Base-by-base conservation (phyloP, 2,113 vertebrate genomes). In the Cavia porcellus region DNA sequence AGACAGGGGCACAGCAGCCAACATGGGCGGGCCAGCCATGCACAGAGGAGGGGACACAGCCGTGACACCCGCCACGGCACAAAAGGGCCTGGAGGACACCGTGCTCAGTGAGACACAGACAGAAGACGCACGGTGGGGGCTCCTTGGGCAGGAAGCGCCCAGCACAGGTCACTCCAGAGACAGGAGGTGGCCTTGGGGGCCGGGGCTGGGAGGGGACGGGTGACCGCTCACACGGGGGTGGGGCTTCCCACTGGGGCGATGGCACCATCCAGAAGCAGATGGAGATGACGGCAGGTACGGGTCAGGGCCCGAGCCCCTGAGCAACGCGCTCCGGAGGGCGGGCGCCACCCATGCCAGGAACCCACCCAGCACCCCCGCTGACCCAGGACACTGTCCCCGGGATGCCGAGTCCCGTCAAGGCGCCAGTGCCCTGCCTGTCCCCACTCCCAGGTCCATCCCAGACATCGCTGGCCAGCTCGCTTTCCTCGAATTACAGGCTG, bases 241-340 rank as follows among this genome's bases (percentile, higher is more conserved):
- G 38, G 72, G 11, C 22, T 13, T 25, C 24, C 24, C 13, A 5
- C 13, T 45, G 72, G 24, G 24, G 22, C 42, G 14, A 28, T 0
- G 20, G 10, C 13, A 24, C 38, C 38, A 45, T 5, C 19, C 25
- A 22, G 38, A 25, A 42, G 20, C 42, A 11, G 42, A 75, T 45
- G 72, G 24, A 75, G 22, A 24, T 10, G 11, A 75, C 3, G 42
- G 24, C 72, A 75, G 42, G 24, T 42, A 75, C 11, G 4, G 12
- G 12, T 13, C 38, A 13, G 72, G 0, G 24, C 72, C 9, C 2
- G 17, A 42, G 70, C 70, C 17, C n/a, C 25, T 3, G 7, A n/a
- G 38, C 24, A 22, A 45, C 4, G 7, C 4, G 4, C 72, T 45
- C 4, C 7, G 12, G 6, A 7, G 24, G 74, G 24, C 0, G 11